Evolutionary conservation across 2,113 vertebrate species (phyloP).

Genomic region (Gallinago undulata): DNA sequence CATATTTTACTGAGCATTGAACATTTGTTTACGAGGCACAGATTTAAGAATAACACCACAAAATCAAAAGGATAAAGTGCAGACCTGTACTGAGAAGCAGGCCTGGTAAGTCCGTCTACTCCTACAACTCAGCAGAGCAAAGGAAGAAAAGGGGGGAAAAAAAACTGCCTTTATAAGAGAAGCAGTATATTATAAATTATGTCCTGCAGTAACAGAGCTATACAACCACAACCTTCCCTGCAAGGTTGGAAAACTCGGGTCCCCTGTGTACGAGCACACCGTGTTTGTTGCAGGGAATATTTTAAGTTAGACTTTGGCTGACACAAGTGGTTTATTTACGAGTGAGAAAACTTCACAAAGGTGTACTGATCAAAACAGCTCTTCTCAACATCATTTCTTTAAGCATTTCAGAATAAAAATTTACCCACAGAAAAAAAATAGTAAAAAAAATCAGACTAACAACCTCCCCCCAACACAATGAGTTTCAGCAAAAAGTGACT

Average conservation of each 20-base stretch:
- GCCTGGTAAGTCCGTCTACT: constrained; percentile 43
- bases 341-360: constrained; percentile 37
- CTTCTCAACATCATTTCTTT: neutral
- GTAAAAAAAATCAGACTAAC: neutral
- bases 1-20: constrained; percentile 43
- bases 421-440: neutral
- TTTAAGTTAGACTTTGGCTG: constrained; percentile 22
- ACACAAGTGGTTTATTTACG: constrained; percentile 37
- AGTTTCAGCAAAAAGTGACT: neutral
- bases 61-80: constrained; percentile 54
- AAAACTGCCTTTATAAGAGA: constrained; percentile 33
- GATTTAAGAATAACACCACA: constrained; percentile 47
- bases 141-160: neutral
- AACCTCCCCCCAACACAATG: neutral
- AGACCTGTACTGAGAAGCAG: constrained; percentile 30
- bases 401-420: neutral
- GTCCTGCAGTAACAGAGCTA: neutral
- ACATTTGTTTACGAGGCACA: constrained; percentile 35
- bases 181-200: neutral
- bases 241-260: neutral
- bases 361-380: neutral
- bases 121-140: neutral
- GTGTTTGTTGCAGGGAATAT: neutral
- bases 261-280: neutral
- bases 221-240: neutral